A percentile compares a stretch with the other conserved stretches of the same genome.
Conservation (phyloP, 2,113 vertebrate genomes). For the Ochotona curzoniae region DNA sequence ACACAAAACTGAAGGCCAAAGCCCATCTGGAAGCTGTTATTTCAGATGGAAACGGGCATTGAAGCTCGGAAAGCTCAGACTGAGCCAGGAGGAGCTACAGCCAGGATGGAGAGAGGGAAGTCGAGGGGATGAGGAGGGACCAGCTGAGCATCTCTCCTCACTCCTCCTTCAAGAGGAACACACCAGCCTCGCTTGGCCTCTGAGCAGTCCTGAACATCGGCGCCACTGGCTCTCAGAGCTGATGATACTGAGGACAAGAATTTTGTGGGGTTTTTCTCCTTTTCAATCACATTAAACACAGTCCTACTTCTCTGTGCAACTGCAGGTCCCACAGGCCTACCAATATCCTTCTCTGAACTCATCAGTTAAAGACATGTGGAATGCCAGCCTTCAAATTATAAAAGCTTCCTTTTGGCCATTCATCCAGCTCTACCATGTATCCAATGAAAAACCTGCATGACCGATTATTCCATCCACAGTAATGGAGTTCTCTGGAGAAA, state of each 20-base stretch:
- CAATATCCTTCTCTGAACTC: neutral
- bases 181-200: too few relatives aligned
- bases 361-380: neutral
- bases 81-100: neutral
- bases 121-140: neutral
- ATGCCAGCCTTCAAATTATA: neutral
- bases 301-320: neutral
- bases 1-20: conserved; percentile 18
- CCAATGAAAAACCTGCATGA: too few relatives aligned
- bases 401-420: too few relatives aligned
- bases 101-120: neutral
- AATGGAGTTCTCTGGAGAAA: neutral
- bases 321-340: neutral
- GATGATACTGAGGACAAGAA: neutral
- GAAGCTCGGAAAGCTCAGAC: neutral
- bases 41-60: neutral
- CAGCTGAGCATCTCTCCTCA: neutral
- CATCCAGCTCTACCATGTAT: neutral
- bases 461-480: neutral
- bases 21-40: conserved; percentile 32
- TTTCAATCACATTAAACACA: neutral
- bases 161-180: neutral
- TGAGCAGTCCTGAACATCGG: neutral
- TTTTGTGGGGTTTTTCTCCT: neutral
- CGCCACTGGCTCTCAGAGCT: neutral